Conservation (phyloP, 53 echinoderm and acorn worm species). For the Mesocentrotus franciscanus region DNA sequence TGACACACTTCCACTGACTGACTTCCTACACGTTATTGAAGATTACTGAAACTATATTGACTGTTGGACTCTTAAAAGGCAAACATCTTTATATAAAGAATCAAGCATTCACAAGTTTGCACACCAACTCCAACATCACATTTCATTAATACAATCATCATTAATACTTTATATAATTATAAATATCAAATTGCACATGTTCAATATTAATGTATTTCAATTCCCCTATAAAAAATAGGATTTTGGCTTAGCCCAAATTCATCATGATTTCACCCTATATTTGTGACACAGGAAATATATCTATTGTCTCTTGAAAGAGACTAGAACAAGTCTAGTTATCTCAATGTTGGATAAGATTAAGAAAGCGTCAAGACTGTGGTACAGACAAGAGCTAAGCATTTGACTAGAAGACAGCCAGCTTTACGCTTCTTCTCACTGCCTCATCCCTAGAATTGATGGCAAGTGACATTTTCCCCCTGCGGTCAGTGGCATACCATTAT, state of each 20-base stretch:
- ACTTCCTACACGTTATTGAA: neutral
- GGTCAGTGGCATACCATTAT: neutral
- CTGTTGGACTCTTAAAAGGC: neutral
- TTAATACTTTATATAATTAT: too few species aligned
- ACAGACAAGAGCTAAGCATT: neutral
- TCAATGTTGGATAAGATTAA: neutral
- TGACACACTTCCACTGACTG: neutral
- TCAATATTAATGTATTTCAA: too few species aligned
- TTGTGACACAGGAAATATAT: too few species aligned
- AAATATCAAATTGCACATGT: too few species aligned
- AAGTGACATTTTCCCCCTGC: slow-evolving; percentile 26
- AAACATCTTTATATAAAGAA: neutral
- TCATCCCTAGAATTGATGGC: neutral
- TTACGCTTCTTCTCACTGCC: slow-evolving; percentile 26
- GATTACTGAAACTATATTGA: neutral
- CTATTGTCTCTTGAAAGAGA: neutral
- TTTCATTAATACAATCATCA: too few species aligned
- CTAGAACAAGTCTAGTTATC: neutral
- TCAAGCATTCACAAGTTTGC: too few species aligned
- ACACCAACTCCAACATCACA: too few species aligned
- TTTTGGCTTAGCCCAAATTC: too few species aligned
- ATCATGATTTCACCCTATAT: too few species aligned
- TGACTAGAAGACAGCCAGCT: neutral
- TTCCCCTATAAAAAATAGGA: too few species aligned
- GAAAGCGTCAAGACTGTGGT: neutral